Evolutionary conservation across 2,797 vertebrate genomes (phyloP), one percentile per base, ranked within the genome.

Genomic region (Garrulus glandarius): DNA sequence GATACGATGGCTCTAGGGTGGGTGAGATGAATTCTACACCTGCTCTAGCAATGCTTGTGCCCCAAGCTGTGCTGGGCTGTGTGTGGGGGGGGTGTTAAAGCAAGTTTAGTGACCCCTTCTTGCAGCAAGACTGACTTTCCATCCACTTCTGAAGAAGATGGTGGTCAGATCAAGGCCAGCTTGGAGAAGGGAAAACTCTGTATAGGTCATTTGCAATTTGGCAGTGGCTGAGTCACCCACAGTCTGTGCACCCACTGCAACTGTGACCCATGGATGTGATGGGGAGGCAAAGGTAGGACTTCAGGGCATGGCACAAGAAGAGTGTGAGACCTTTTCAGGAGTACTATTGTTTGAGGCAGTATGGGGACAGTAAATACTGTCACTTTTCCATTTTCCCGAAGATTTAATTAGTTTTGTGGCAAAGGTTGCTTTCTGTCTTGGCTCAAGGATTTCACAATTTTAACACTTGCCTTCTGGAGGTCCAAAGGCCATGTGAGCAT

Each of bases 1-100:
- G 4, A 3, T 57, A 12, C 0, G 0, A 1, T 91, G 52, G 20
- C 37, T 60, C 3, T 34, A 32, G 41, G 44, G 43, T n/a, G 49
- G 13, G 29, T 71, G 71, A 49, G 67, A 27, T 69, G n/a, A 71
- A 57, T 83, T 30, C n/a, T 59, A 41, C 18, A 69, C 55, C n/a
- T 92, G 43, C 50, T 71, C 3, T 56, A 87, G 61, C 65, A 52
- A 7, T 47, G n/a, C 30, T 84, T 3, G 1, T 81, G 27, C 17
- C 44, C 21, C 6, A 49, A 30, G 63, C 34, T 89, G 10, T 37
- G 24, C 7, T 50, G 24, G 21, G 67, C 52, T 85, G 5, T 61
- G n/a, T 5, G n/a, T n/a, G n/a, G 21, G 18, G 12, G 3, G 7
- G 2, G 6, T 57, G 50, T 74, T 63, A 44, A 49, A 78, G 15